phyloP scores from a whole-genome alignment of 64 coral and sea anemone species.

The Trachythela sp. region DNA sequence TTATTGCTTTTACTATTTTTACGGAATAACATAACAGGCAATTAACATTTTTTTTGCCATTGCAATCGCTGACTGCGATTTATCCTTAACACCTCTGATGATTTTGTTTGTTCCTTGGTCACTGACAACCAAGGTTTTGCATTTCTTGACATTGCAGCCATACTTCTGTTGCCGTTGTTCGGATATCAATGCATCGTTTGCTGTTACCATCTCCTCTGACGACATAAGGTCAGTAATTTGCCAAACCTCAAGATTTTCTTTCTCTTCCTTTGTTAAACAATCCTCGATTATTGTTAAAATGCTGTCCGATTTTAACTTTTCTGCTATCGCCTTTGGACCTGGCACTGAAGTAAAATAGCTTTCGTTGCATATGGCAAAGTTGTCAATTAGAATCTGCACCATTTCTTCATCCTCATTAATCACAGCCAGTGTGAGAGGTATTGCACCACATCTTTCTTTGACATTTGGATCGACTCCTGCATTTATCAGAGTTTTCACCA shows the following conservation, averaged over 20 bases:
- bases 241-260: background rate
- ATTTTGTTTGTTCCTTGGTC: too few relatives aligned
- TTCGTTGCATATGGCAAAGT: background rate
- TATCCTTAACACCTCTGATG: too few relatives aligned
- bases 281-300: background rate
- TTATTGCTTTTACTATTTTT: too few relatives aligned
- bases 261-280: background rate
- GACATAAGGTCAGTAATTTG: background rate
- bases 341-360: background rate
- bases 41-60: too few relatives aligned
- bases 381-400: background rate
- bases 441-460: conserved; percentile 1
- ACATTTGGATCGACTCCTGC: too few relatives aligned
- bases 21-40: too few relatives aligned
- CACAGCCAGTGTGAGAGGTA: background rate
- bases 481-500: too few relatives aligned
- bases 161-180: too few relatives aligned
- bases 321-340: background rate
- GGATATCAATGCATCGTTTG: too few relatives aligned
- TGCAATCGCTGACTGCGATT: too few relatives aligned
- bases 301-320: background rate
- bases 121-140: background rate
- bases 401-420: background rate
- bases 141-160: too few relatives aligned
- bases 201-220: too few relatives aligned